A percentile compares a stretch with the other conserved stretches of the same genome.
These are phyloP conservation scores for Smutsia gigantea DNA, from an alignment of 2,797 vertebrate genomes.

Conservation along the genomic window DNA sequence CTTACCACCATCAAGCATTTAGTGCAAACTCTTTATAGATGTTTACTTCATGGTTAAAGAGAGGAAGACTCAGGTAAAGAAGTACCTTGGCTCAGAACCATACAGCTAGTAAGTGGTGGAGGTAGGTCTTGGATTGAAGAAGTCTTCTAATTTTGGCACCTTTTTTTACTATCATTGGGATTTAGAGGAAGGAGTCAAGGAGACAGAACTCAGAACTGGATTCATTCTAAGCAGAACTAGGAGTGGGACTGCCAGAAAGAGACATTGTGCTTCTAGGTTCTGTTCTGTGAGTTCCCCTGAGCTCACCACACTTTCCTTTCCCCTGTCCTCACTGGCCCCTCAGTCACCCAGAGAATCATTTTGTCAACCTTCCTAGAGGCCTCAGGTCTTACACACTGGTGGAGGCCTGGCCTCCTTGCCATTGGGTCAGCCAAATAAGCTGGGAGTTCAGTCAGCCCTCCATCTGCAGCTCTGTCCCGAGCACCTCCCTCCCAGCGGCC, in stretches of 20 bases:
- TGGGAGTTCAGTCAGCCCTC: background rate
- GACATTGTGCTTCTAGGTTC: background rate
- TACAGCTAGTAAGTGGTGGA: background rate
- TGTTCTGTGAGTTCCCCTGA: background rate
- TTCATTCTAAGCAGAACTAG: background rate
- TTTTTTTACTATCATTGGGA: background rate
- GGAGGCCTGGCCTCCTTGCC: background rate
- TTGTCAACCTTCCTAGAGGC: background rate
- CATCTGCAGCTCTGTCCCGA: background rate
- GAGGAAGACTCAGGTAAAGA: conserved; percentile 1
- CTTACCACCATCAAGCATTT: background rate
- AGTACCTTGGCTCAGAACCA: background rate
- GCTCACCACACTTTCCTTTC: background rate
- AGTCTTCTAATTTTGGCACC: background rate
- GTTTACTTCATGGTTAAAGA: background rate
- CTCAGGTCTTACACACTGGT: background rate
- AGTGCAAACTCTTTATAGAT: background rate
- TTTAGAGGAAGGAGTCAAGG: background rate
- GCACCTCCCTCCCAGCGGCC: background rate
- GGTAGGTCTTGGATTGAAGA: background rate
- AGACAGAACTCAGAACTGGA: background rate
- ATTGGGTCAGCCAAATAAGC: background rate
- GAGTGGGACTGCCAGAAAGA: background rate
- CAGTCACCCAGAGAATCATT: background rate
- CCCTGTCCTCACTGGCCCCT: background rate